A percentile compares a stretch with the other conserved stretches of the same genome.
Conservation (phyloP, 2,888 invertebrate species). For the Junonia oenone region DNA sequence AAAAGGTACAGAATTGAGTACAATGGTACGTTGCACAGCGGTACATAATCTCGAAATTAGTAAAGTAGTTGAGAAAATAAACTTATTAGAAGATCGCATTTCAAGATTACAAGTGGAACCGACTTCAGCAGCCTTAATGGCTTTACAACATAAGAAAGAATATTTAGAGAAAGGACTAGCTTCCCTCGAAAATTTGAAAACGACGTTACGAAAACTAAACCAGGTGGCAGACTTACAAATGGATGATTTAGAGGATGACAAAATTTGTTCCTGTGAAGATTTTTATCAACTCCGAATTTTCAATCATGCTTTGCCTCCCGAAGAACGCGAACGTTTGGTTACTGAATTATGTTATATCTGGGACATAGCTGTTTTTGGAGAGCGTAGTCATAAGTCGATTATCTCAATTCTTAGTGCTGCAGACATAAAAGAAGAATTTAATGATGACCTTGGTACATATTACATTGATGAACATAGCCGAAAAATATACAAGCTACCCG, state of each 20-base stretch:
- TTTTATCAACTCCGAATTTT: conserved; percentile 63
- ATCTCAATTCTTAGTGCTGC: conserved; percentile 64
- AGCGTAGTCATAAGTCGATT: conserved; percentile 54
- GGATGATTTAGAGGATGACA: conserved; percentile 40
- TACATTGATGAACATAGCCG: conserved; percentile 59
- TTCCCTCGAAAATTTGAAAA: conserved; percentile 56
- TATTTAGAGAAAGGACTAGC: conserved; percentile 51
- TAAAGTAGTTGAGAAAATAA: conserved; percentile 57
- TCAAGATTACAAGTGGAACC: conserved; percentile 48
- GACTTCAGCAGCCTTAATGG: conserved; percentile 52
- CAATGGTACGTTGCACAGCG: conserved; percentile 52
- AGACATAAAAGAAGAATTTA: conserved; percentile 59
- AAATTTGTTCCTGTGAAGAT: conserved; percentile 56
- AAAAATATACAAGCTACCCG: conserved; percentile 59
- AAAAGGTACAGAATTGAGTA: conserved; percentile 47
- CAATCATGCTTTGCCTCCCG: conserved; percentile 54
- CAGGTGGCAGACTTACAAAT: conserved; percentile 35
- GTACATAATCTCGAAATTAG: conserved; percentile 56
- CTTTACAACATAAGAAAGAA: conserved; percentile 53
- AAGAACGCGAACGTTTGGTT: conserved; percentile 56
- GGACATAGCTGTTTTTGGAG: conserved; percentile 60
- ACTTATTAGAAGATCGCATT: conserved; percentile 52
- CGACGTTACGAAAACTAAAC: conserved; percentile 46
- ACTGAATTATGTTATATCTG: conserved; percentile 64
- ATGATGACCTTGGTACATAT: conserved; percentile 61